phyloP scores from a whole-genome alignment of 2,888 invertebrate species.

The Callimorpha dominula region DNA sequence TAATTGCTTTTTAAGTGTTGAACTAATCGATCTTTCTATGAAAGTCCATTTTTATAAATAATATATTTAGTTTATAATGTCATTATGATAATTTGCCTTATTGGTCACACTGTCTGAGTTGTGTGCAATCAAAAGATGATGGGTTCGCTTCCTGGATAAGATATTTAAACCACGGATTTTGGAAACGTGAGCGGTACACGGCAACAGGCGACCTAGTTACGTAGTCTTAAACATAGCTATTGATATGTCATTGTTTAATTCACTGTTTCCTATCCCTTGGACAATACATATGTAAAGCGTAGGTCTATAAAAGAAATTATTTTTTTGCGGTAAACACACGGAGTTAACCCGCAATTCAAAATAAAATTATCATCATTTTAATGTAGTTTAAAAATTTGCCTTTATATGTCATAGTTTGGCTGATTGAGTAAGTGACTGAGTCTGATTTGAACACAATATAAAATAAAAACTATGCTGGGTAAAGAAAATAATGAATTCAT shows the following conservation, averaged over 20 bases:
- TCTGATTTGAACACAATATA: background rate
- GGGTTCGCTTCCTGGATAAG: background rate
- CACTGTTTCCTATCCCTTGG: background rate
- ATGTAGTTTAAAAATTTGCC: background rate
- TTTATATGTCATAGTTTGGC: background rate
- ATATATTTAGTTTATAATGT: background rate
- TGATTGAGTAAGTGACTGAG: too few relatives aligned
- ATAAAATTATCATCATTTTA: background rate
- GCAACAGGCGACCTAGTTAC: background rate
- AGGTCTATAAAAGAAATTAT: background rate
- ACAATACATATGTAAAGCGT: background rate
- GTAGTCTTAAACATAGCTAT: background rate
- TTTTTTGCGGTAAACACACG: background rate
- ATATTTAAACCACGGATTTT: background rate
- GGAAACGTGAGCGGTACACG: background rate
- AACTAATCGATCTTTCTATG: background rate
- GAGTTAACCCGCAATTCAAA: too few relatives aligned
- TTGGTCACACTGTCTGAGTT: background rate
- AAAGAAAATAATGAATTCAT: background rate
- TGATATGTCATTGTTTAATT: background rate
- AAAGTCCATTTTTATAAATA: background rate
- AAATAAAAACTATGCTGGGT: background rate
- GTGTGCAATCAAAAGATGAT: background rate
- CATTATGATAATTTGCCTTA: background rate
- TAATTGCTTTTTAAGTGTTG: background rate